Evolutionary conservation across 2,888 invertebrate species (phyloP), one percentile per base, ranked within the genome.

Genomic region (Diadromus collaris): DNA sequence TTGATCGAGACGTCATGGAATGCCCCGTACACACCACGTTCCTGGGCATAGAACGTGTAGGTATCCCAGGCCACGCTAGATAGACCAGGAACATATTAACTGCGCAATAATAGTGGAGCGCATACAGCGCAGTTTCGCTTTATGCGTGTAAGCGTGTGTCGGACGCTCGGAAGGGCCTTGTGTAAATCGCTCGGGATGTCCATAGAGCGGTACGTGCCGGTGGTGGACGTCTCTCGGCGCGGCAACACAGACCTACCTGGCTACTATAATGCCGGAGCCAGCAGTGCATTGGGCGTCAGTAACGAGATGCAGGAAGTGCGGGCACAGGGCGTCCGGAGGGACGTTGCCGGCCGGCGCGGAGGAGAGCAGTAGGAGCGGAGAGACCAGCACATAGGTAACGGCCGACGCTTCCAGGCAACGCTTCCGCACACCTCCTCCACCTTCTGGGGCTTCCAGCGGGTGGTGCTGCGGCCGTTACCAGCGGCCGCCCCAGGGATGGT

Each of bases 221-320:
- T 44, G 41, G 16, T 44, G 41, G 16, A 19, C 6, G n/a, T 27
- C 6, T 56, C 29, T 29, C 54, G 54, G 16, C 54, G 27, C 16
- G 13, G 16, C 54, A 29, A 29, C 27, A n/a, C 16, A 56, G 48
- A 68, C 38, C 68, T 64, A 65, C 69, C 58, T 83, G 79, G 76
- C 79, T 82, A 86, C 86, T 86, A 89, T 89, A 89, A 90, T 89
- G 88, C 88, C 85, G 86, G 82, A 83, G 84, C 85, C 86, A 87
- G 85, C 84, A 84, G 85, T 89, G 88, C 89, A 86, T 86, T 86
- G 86, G 86, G 86, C 89, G 87, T 88, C 88, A 87, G 85, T 89
- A 90, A 89, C 88, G 88, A 90, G 89, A 90, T 88, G 88, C 88
- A 89, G 89, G 88, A 89, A 90, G 89, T 89, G 84, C 88, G 87